A percentile compares a stretch with the other conserved stretches of the same genome.
Evolutionary conservation across 2,797 vertebrate genomes (phyloP).

Genomic region (Eulemur coronatus): DNA sequence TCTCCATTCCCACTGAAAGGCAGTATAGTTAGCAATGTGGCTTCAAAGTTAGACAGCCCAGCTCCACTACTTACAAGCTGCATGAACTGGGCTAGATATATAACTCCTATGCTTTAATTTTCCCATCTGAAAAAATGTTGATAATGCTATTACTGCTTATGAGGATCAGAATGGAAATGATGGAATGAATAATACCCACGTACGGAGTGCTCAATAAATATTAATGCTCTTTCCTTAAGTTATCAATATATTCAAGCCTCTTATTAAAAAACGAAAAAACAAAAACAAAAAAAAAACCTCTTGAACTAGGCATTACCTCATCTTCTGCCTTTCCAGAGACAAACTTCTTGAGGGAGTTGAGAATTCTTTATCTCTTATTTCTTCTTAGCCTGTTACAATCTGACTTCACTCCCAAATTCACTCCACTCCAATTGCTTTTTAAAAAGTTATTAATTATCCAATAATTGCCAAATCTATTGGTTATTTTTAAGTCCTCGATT

Average conservation of each 20-base stretch:
- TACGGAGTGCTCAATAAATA: not conserved
- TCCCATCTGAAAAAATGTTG: not conserved
- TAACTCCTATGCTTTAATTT: not conserved
- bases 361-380: not conserved
- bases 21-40: not conserved
- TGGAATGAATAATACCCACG: not conserved
- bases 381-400: not conserved
- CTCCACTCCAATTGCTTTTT: not conserved
- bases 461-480: not conserved
- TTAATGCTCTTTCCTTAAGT: not conserved
- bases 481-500: not conserved
- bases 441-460: not conserved
- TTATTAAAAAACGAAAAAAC: not conserved
- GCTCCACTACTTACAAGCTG: not conserved
- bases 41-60: not conserved
- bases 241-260: not conserved
- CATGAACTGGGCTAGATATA: not conserved
- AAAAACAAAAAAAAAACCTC: no score
- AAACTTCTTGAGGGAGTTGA: not conserved
- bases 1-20: not conserved
- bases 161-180: not conserved
- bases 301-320: not conserved
- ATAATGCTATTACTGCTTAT: not conserved
- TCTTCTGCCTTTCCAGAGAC: not conserved
- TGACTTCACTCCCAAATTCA: not conserved